Base-by-base conservation (phyloP, 1,140 invertebrate genomes). In the Tetragonula clypearis region DNA sequence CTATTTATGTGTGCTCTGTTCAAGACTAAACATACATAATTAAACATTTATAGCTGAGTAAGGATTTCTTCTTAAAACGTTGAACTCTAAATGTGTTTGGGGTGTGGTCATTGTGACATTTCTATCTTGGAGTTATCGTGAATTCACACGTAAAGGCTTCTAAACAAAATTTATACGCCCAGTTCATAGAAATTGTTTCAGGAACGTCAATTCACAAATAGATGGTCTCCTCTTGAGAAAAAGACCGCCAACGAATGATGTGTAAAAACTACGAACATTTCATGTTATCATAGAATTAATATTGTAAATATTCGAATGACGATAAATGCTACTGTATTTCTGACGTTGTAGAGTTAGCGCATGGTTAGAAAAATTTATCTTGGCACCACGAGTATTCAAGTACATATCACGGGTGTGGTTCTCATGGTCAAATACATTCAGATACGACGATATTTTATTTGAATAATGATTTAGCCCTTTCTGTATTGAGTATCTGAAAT, bases 351-450 rank as follows among this genome's bases (percentile, higher is more conserved):
- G 19, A 66, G 69, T 80, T 15, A n/a, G 76, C 26, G 14, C 56
- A 35, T 30, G n/a, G 49, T 79, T 79, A 30, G 49, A 41, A 69
- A 35, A 26, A 11, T 55, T 79, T 84, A 84, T 79, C 83, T 73
- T 56, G 58, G 69, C 69, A 85, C 58, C 69, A 60, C 30, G 77
- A 26, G 23, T 85, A 85, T 80, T 74, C 78, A 80, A 74, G 78
- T 74, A 62, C 60, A n/a, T n/a, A 80, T 73, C 69, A 65, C 78
- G 83, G 83, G 77, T 79, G 78, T 80, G 83, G 78, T 85, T 60
- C 69, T 85, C 83, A 80, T 73, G 83, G 77, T 60, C 77, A 73
- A 23, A 73, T 26, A 30, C n/a, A 35, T 49, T 84, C 58, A 19
- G 56, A 62, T 35, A 75, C 35, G 17, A 66, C 56, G 26, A 17